Evolutionary conservation across 2,113 vertebrate genomes (phyloP), one percentile per base, ranked within the genome.

Genomic region (Halichoerus grypus): DNA sequence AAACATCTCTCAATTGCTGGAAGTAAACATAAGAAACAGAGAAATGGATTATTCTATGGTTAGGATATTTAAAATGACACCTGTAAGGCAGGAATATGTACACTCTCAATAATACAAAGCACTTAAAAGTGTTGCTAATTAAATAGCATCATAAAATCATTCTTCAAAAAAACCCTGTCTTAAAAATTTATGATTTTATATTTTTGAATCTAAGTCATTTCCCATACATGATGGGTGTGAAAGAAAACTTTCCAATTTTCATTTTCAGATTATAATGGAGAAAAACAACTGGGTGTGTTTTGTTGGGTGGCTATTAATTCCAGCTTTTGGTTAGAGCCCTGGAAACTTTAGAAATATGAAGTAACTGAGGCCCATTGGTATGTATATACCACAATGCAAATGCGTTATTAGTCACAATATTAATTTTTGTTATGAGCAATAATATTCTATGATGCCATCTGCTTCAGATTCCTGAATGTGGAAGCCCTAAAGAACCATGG

Each of bases 41-140:
- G n/a, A 80, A 79, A 74, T 84, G 22, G 15, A 21, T 76, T 89
- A 89, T 39, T 39, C 8, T 82, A 72, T 19, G 13, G 19, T 18
- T 89, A 74, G n/a, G 67, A 86, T 39, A 12, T 84, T 95, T 95
- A 93, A 91, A 87, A 72, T 89, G 49, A 71, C 26, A 97, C 57
- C 12, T 42, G 61, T 83, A 88, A 89, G 72, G 33, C 55, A 82
- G 39, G 12, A 96, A 74, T 11, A 91, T 55, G 18, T 76, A 55
- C 1, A 76, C 7, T 97, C 88, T 91, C 36, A 88, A 92, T 18
- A 89, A 59, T 22, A 12, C 36, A 92, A 94, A 92, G 65, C 12
- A 92, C 63, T 95, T 91, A n/a, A 55, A 93, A 86, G 1, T 65
- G 4, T 72, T 69, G 28, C 1, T 92, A 84, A 59, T 39, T 86